Conservation (phyloP, 2,888 invertebrate species). For the Colostygia pectinataria region DNA sequence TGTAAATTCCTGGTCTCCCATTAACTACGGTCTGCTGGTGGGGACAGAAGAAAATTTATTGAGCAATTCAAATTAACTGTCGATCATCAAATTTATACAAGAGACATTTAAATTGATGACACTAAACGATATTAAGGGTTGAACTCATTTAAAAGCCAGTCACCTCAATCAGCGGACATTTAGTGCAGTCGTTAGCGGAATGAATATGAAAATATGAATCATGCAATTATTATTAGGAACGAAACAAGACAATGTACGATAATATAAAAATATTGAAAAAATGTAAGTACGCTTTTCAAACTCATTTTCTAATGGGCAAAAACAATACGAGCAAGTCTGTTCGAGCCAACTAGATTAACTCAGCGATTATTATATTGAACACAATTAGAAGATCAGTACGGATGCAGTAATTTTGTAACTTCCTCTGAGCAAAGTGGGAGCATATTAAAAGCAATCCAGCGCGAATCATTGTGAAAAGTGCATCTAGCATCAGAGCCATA, state of each 20-base stretch:
- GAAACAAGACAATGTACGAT: background rate
- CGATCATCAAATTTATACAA: slow-evolving; percentile 6
- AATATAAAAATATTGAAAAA: background rate
- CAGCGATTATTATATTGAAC: slow-evolving; percentile 31
- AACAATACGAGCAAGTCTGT: too few species aligned
- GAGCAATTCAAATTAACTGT: background rate
- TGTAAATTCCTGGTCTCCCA: too few species aligned
- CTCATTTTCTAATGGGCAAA: too few species aligned
- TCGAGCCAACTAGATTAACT: slow-evolving; percentile 24
- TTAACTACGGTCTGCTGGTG: too few species aligned
- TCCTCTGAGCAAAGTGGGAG: slow-evolving; percentile 50
- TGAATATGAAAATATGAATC: slow-evolving; percentile 3
- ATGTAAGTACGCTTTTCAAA: too few species aligned
- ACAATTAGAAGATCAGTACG: slow-evolving; percentile 59
- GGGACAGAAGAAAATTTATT: too few species aligned
- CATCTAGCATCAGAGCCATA: slow-evolving; percentile 24
- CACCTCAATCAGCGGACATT: slow-evolving; percentile 14
- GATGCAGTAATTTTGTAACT: slow-evolving; percentile 66
- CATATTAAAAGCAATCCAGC: slow-evolving; percentile 60
- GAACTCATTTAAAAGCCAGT: slow-evolving; percentile 16
- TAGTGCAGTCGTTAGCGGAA: slow-evolving; percentile 8
- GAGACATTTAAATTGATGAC: slow-evolving; percentile 9
- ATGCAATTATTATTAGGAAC: background rate
- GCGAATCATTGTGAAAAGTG: slow-evolving; percentile 58
- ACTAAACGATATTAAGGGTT: slow-evolving; percentile 9